A percentile compares a stretch with the other conserved stretches of the same genome.
Evolutionary conservation across 1,140 invertebrate species (phyloP).

Genomic region (Elysia chlorotica): DNA sequence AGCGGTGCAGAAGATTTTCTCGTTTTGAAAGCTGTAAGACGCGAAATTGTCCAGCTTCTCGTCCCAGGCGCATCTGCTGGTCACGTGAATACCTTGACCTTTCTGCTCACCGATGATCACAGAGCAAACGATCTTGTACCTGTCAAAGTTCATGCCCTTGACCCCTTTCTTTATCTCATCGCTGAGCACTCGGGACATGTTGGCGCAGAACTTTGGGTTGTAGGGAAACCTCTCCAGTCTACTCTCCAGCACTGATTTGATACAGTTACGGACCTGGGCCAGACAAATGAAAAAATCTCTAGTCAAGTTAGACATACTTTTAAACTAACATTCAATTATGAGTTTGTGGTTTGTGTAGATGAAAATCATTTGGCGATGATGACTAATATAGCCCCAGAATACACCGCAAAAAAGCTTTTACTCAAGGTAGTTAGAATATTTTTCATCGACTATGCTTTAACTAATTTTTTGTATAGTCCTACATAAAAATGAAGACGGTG

Average conservation of each 20-base stretch:
- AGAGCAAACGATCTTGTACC: slow-evolving; percentile 52
- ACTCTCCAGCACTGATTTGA: slow-evolving; percentile 33
- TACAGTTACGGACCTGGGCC: slow-evolving; percentile 24
- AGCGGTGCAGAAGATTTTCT: slow-evolving; percentile 45
- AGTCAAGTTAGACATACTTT: too few species aligned
- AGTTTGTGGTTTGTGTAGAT: too few species aligned
- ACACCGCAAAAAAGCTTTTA: too few species aligned
- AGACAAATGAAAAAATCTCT: too few species aligned
- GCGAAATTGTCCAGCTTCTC: slow-evolving; percentile 48
- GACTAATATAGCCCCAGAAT: too few species aligned
- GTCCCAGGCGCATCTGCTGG: slow-evolving; percentile 54
- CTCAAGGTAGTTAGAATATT: too few species aligned
- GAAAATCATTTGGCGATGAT: too few species aligned
- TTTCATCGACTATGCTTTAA: too few species aligned
- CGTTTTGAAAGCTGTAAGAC: slow-evolving; percentile 43
- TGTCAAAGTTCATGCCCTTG: slow-evolving; percentile 46
- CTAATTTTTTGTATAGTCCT: too few species aligned
- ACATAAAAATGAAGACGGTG: too few species aligned
- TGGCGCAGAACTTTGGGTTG: slow-evolving; percentile 36
- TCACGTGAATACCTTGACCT: slow-evolving; percentile 38
- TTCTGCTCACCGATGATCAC: slow-evolving; percentile 49
- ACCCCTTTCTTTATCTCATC: slow-evolving; percentile 50
- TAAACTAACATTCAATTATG: too few species aligned
- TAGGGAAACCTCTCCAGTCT: slow-evolving; percentile 38
- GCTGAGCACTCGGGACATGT: slow-evolving; percentile 38